Base-by-base conservation (phyloP, 2,797 vertebrate genomes). In the Lutjanus argentimaculatus region DNA sequence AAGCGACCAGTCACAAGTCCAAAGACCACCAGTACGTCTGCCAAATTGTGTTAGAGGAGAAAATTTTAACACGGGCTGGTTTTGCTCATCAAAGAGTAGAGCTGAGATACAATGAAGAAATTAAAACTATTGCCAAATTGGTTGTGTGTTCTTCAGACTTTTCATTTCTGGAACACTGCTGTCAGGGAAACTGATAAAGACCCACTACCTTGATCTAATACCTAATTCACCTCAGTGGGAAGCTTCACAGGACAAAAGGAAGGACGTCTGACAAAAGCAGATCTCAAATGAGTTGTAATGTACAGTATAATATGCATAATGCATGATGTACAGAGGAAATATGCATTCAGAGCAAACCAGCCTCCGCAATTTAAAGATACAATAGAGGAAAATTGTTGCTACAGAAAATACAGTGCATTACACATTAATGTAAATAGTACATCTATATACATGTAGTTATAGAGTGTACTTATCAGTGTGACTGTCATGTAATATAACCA, bases 281-380 rank as follows among this genome's bases (percentile, higher is more conserved):
- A 64, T 56, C 17, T 56, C 22, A 57, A 10, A 0, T 21, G 9
- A 25, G 21, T 21, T 19, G 51, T 36, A 46, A 51, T 30, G 3
- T 4, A 58, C n/a, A n/a, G n/a, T n/a, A n/a, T 15, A n/a, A 22
- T 36, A 53, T 8, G n/a, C 16, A 61, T 22, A 42, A 46, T 45
- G 9, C 11, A 53, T 21, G 8, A n/a, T 40, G 48, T 22, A 51
- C 2, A 30, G n/a, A 19, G 14, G 19, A 14, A 11, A 62, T 19
- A 7, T 21, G 22, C 4, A 6, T 53, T 56, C 19, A 59, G 48
- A n/a, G 22, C 15, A 21, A 61, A 76, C 14, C 12, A 52, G 30
- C 8, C 46, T 46, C 17, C 53, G 36, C 46, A 66, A 58, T 65
- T 6, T 45, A 58, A 64, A 66, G 46, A 58, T 75, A 25, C 21